Evolutionary conservation across 2,797 vertebrate species (phyloP).

Genomic region (Sciurus vulgaris): DNA sequence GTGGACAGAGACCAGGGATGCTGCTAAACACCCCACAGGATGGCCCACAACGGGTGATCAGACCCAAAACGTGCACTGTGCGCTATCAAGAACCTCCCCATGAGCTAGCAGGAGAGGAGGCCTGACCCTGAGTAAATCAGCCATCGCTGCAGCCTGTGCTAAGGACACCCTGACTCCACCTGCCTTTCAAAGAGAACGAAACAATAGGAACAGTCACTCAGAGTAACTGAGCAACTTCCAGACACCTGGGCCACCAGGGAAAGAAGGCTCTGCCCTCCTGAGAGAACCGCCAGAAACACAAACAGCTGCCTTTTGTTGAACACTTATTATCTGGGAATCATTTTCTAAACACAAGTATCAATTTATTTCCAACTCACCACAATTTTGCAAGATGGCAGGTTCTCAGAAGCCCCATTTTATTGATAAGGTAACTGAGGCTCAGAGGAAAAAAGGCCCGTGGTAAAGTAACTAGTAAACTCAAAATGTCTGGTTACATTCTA

Average conservation of each 20-base stretch:
- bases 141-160: not conserved
- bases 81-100: not conserved
- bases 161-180: constrained; percentile 10
- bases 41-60: fast-evolving
- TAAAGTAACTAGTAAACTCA: not conserved
- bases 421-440: constrained; percentile 17
- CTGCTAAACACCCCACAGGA: not conserved
- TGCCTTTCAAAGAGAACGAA: constrained; percentile 57
- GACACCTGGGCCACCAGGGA: not conserved
- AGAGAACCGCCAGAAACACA: not conserved
- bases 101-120: constrained; percentile 1
- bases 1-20: not conserved
- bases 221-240: not conserved
- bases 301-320: not conserved
- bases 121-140: not conserved
- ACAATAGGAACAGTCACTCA: constrained; percentile 19
- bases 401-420: not conserved
- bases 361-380: not conserved
- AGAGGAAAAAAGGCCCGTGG: not conserved
- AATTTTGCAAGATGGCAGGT: not conserved
- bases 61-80: not conserved
- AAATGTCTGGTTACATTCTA: not conserved
- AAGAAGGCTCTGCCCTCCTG: not conserved
- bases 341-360: not conserved
- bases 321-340: not conserved